Conservation (phyloP, 92 coral and sea anemone species). For the Paramuricea clavata region DNA sequence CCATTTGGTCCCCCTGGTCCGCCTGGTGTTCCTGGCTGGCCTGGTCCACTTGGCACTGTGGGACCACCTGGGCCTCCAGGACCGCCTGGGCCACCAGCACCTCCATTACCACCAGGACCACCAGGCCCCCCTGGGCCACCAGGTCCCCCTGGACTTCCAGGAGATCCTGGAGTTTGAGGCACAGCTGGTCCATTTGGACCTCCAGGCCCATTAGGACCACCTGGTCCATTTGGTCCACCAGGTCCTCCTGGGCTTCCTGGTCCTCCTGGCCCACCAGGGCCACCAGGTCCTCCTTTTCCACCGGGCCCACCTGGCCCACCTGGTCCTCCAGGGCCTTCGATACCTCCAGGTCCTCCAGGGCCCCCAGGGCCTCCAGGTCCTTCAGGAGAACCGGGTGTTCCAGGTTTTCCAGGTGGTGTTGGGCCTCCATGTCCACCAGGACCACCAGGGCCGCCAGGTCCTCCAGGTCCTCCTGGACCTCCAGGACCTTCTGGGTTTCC, state of each 20-base stretch:
- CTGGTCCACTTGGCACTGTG: constrained; percentile 73
- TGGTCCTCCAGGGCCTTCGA: constrained; percentile 74
- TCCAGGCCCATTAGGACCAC: constrained; percentile 71
- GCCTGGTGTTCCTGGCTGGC: constrained; percentile 78
- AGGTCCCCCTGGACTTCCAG: no score
- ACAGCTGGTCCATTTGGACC: constrained; percentile 70
- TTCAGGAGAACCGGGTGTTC: constrained; percentile 57
- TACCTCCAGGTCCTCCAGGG: constrained; percentile 76
- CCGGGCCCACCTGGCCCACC: constrained; percentile 70
- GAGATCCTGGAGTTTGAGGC: constrained; percentile 51
- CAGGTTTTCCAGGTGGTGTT: constrained; percentile 59
- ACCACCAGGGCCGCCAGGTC: constrained; percentile 80
- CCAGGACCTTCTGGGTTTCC: constrained; percentile 69
- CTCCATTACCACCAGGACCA: constrained; percentile 58
- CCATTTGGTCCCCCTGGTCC: constrained; percentile 69
- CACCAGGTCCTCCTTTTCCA: constrained; percentile 50
- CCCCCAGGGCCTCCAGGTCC: constrained; percentile 90
- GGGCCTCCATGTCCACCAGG: constrained; percentile 74
- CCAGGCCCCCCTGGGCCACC: constrained; percentile 73
- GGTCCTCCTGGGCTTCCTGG: constrained; percentile 67
- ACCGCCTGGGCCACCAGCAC: constrained; percentile 76
- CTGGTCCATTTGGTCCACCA: constrained; percentile 71
- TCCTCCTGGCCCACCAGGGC: constrained; percentile 57
- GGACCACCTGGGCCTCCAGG: constrained; percentile 75
- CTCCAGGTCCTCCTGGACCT: constrained; percentile 30